Base-by-base conservation (phyloP, 1,140 invertebrate species). In the Drosophila malerkotliana region DNA sequence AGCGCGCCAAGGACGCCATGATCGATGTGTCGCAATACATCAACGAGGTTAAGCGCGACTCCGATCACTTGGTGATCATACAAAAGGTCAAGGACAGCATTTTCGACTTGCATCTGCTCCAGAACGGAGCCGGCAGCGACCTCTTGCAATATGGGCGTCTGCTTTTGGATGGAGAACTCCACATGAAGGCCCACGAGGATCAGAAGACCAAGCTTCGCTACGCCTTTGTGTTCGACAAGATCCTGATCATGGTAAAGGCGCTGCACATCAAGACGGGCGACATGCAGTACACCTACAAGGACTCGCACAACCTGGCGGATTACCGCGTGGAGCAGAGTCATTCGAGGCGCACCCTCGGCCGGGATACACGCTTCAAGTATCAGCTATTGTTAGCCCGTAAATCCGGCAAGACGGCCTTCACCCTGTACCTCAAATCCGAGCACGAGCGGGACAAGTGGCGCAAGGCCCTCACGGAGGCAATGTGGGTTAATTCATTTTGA, bases 31-130 rank as follows among this genome's bases (percentile, higher is more conserved):
- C 98, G 10, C 95, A 98, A 81, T 99, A 98, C 92, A 98, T 99
- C 66, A 99, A 99, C 92, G 98, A 99, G 94, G 97, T 99, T n/a
- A 99, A 99, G 87, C 93, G 98, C 49, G 98, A 99, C 93, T 98
- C 96, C 54, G 98, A 99, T 91, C 97, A 97, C 54, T 92, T 99
- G 18, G 95, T 96, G 66, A 95, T 99, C 52, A 98, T 99, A 76
- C 94, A 95, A 67, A 97, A 98, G 92, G 96, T 99, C 59, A 96
- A 98, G 94, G 94, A 94, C 63, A 96, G 95, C 78, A 97, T 98
- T 81, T 93, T 95, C 14, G 96, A 97, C 91, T 96, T 96, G 94
- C 94, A 96, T 71, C 34, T 85, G 37, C 94, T 97, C 90, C 96
- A 96, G 32, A 94, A 95, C 48, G 96, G 97, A 67, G 94, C 95